A percentile compares a stretch with the other conserved stretches of the same genome.
Conservation (phyloP, 2,888 invertebrate genomes). For the Cerastis rubricosa region DNA sequence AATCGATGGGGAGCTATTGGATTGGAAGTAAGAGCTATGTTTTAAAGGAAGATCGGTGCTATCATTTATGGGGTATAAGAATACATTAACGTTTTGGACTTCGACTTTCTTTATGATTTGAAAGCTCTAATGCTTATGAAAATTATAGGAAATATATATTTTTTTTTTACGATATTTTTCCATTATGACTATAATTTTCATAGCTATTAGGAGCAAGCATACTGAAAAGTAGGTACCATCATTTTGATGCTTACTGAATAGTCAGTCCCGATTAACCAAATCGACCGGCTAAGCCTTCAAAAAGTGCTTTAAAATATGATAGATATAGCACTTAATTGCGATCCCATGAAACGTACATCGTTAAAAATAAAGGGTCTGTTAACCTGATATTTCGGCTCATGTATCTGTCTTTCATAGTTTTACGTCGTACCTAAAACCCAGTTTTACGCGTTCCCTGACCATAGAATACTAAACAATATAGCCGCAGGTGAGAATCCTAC, state of each 20-base stretch:
- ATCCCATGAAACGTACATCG: constrained; percentile 4
- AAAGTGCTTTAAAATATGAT: background rate
- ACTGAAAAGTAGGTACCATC: background rate
- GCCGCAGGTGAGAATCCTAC: constrained; percentile 26
- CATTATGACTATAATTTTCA: background rate
- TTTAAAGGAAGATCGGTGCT: constrained; percentile 18
- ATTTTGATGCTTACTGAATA: background rate
- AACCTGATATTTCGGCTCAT: constrained; percentile 15
- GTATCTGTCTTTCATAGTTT: constrained; percentile 37
- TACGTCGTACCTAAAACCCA: constrained; percentile 30
- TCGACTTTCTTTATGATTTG: background rate
- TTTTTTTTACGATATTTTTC: background rate
- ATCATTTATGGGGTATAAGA: constrained; percentile 2
- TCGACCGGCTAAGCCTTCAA: background rate
- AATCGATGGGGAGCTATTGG: constrained; percentile 39
- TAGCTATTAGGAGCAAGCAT: background rate
- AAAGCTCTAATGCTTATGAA: background rate
- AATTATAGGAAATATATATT: background rate
- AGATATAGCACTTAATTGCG: background rate
- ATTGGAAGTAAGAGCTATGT: constrained; percentile 26
- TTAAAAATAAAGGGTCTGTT: constrained; percentile 21
- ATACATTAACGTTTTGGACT: constrained; percentile 7
- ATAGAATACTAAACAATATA: constrained; percentile 59
- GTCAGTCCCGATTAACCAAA: too few species aligned
- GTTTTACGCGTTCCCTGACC: constrained; percentile 44